Percentiles rank a stretch among this genome's conserved stretches.
Evolutionary conservation across 2,113 vertebrate species (phyloP).

Genomic region (Shinisaurus crocodilurus): DNA sequence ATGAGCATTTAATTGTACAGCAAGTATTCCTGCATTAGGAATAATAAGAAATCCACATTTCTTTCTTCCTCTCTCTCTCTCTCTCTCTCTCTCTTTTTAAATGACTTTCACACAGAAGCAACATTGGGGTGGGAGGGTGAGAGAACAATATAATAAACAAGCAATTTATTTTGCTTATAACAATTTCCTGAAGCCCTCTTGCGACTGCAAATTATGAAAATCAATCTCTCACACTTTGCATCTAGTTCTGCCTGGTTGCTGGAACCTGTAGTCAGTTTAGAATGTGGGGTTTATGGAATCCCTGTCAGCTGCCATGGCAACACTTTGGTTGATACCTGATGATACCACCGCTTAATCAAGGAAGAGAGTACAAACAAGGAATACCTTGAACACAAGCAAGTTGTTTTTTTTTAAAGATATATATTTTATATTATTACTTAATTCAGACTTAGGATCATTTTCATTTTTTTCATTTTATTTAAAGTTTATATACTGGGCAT

Average conservation of each 20-base stretch:
- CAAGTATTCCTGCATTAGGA: constrained; percentile 8
- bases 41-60: constrained; percentile 8
- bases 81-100: background rate
- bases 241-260: background rate
- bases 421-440: background rate
- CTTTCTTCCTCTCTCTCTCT: too few relatives aligned
- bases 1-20: constrained; percentile 2
- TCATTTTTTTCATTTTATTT: background rate
- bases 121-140: background rate
- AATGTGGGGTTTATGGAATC: background rate
- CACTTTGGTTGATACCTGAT: background rate
- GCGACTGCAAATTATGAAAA: constrained; percentile 34
- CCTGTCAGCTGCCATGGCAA: background rate
- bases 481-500: too few relatives aligned
- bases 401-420: background rate
- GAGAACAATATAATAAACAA: constrained; percentile 43
- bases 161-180: constrained; percentile 1
- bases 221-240: background rate
- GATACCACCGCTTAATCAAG: background rate
- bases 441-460: background rate
- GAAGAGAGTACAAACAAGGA: background rate
- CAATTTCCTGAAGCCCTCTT: constrained; percentile 25
- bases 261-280: constrained; percentile 1
- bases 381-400: background rate
- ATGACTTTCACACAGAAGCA: background rate